A percentile compares a stretch with the other conserved stretches of the same genome.
These are phyloP conservation scores for Dendrolimus kikuchii DNA, from an alignment of 1,140 invertebrate species.

Conservation along the genomic window DNA sequence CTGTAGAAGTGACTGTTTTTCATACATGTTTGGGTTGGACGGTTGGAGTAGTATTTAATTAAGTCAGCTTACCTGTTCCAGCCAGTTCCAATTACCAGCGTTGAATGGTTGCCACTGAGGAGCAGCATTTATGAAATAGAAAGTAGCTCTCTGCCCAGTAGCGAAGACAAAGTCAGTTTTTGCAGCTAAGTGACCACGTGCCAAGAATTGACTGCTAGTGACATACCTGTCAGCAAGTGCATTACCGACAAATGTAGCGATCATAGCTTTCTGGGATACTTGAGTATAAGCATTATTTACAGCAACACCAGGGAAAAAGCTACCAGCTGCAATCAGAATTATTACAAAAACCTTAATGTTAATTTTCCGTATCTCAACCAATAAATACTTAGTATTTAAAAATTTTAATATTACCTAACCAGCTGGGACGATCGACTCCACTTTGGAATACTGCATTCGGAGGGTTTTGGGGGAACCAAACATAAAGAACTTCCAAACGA, in stretches of 20 bases:
- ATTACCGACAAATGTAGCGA: slow-evolving; percentile 38
- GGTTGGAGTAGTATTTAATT: neutral
- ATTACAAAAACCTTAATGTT: no score
- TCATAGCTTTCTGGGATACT: slow-evolving; percentile 36
- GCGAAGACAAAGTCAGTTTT: slow-evolving; percentile 78
- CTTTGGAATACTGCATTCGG: slow-evolving; percentile 44
- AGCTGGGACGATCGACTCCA: slow-evolving; percentile 47
- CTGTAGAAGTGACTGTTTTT: no score
- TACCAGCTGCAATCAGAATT: slow-evolving; percentile 36
- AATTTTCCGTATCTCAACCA: no score
- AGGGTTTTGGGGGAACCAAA: slow-evolving; percentile 45
- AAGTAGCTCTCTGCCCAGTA: slow-evolving; percentile 75
- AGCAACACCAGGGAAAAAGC: slow-evolving; percentile 47
- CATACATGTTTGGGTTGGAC: no score
- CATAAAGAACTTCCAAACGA: slow-evolving; percentile 55
- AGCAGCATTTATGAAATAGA: slow-evolving; percentile 77
- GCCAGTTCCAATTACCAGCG: slow-evolving; percentile 76
- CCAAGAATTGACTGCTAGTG: slow-evolving; percentile 58
- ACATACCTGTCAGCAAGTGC: slow-evolving; percentile 43
- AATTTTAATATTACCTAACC: slow-evolving; percentile 30
- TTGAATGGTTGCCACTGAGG: slow-evolving; percentile 80
- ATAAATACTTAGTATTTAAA: no score
- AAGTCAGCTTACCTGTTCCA: slow-evolving; percentile 48
- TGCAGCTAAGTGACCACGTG: slow-evolving; percentile 79
- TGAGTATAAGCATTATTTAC: slow-evolving; percentile 54